These are phyloP conservation scores for Pseudorasbora parva DNA, from an alignment of 2,113 vertebrate species.

Conservation along the genomic window DNA sequence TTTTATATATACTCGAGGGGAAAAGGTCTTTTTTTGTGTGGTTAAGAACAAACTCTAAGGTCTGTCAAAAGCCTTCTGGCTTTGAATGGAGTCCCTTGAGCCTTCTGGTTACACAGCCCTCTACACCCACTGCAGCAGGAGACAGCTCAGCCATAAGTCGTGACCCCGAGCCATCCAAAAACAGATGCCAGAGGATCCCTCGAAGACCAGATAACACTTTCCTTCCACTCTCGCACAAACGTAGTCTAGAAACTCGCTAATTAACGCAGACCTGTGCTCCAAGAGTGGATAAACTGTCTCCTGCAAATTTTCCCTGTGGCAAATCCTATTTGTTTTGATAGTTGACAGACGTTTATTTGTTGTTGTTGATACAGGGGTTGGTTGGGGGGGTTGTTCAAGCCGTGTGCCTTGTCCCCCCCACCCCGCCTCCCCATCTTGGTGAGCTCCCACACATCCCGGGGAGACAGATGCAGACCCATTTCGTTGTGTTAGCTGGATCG, in stretches of 20 bases:
- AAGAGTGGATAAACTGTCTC: constrained; percentile 34
- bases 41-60: constrained; percentile 42
- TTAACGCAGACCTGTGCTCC: constrained; percentile 42
- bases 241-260: constrained; percentile 46
- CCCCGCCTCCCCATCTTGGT: constrained; percentile 60
- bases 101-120: constrained; percentile 31
- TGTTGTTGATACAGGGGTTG: constrained; percentile 68
- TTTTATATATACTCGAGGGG: constrained; percentile 10
- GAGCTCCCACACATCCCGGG: constrained; percentile 66
- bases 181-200: constrained; percentile 46
- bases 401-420: constrained; percentile 51
- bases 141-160: constrained; percentile 37
- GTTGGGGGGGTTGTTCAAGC: constrained; percentile 65
- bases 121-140: constrained; percentile 40
- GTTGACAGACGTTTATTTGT: constrained; percentile 57
- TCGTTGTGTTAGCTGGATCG: constrained; percentile 71
- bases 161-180: constrained; percentile 40
- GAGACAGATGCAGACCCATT: constrained; percentile 68
- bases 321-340: constrained; percentile 42
- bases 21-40: constrained; percentile 42
- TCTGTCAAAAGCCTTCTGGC: constrained; percentile 49
- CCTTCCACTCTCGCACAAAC: constrained; percentile 23
- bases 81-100: constrained; percentile 51
- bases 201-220: constrained; percentile 39
- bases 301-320: constrained; percentile 43